Conservation (phyloP, 2,888 invertebrate genomes). For the Morpho achilles region DNA sequence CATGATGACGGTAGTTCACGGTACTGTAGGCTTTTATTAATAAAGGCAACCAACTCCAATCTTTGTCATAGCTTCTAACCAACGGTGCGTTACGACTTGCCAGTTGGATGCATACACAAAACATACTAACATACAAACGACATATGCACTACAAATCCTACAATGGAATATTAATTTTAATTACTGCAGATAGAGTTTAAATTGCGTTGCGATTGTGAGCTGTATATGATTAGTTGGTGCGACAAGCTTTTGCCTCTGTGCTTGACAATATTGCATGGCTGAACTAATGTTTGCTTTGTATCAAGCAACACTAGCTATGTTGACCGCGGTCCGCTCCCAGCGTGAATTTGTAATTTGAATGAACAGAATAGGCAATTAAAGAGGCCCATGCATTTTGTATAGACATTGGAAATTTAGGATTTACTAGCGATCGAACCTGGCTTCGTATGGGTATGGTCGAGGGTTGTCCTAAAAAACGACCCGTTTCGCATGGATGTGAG, state of each 20-base stretch:
- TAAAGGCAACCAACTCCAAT: constrained; percentile 67
- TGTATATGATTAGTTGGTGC: constrained; percentile 33
- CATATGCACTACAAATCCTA: constrained; percentile 13
- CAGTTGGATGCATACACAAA: constrained; percentile 62
- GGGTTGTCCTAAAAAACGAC: no score
- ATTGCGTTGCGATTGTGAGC: constrained; percentile 23
- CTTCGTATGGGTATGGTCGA: no score
- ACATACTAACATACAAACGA: constrained; percentile 19
- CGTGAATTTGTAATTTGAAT: constrained; percentile 73
- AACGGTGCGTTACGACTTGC: constrained; percentile 67
- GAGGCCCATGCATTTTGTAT: constrained; percentile 71
- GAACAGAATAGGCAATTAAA: constrained; percentile 70
- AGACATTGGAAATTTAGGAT: constrained; percentile 35
- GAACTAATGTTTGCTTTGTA: constrained; percentile 77
- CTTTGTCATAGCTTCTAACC: constrained; percentile 69
- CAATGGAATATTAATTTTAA: constrained; percentile 26
- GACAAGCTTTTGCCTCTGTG: constrained; percentile 49
- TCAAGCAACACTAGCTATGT: constrained; percentile 68
- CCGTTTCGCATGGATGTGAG: no score
- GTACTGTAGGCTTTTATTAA: constrained; percentile 38
- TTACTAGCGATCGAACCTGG: constrained; percentile 14
- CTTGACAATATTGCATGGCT: constrained; percentile 79
- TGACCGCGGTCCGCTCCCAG: constrained; percentile 66
- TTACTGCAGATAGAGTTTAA: neutral
- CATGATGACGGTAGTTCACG: constrained; percentile 26